Evolutionary conservation across 37 sponge, comb jelly and placozoan species (phyloP), one percentile per base, ranked within the genome.

Genomic region (Oopsacas minuta): DNA sequence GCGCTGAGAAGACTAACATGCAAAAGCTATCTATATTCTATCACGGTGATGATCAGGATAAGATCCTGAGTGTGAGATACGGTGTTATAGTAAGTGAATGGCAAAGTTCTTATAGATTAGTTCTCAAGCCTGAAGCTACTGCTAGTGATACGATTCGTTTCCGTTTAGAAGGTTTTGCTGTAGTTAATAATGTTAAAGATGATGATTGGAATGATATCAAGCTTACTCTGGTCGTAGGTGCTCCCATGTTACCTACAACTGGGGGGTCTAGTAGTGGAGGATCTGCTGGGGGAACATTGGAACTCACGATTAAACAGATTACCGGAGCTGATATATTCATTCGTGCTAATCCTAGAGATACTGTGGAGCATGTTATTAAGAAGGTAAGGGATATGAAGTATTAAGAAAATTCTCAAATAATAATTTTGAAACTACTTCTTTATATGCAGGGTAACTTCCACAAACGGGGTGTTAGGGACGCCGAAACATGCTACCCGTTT

Each of bases 191-290:
- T 82, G 90, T 88, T 1, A 86, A 91, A 22, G 89, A 90, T 37
- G 95, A 94, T 87, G 95, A 94, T 46, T 94, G 95, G 95, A 90
- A 89, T 39, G 90, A 91, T 37, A 86, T 94, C 23, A 86, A 88
- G 37, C 87, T 94, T 25, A 90, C 89, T 0, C 85, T 94, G 36
- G 92, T 94, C 25, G 95, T 94, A 0, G 95, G 95, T 10, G 91
- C 92, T 61, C 95, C 95, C 10, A 39, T 91, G n/a, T 53, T 93
- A 20, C 81, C 42, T 20, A 22, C 86, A 12, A 32, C 49, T 0
- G 53, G 38, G 38, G 87, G 82, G 34, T 0, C 1, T 0, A 25
- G 37, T 0, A 39, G 83, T 0, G 15, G 39, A 3, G 22, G 52
- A n/a, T 28, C 37, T 5, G 35, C 20, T 22, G 88, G 88, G 28